A percentile compares a stretch with the other conserved stretches of the same genome.
Evolutionary conservation across 2,888 invertebrate species (phyloP).

Genomic region (Lithodes maja): DNA sequence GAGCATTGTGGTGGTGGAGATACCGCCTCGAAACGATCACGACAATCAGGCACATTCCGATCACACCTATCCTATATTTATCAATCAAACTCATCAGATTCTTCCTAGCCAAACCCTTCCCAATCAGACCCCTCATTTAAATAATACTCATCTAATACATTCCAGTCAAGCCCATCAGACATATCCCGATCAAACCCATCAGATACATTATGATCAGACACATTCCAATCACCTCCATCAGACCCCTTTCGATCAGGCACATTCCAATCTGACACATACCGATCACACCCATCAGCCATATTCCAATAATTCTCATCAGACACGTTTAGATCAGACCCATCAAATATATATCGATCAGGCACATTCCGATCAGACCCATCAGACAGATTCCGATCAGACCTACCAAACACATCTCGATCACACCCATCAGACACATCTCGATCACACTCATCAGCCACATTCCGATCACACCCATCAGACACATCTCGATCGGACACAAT

Average conservation of each 20-base stretch:
- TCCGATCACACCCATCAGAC: not conserved
- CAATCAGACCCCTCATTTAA: not conserved
- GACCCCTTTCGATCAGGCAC: not conserved
- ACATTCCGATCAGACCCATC: not conserved
- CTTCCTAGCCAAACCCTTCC: not conserved
- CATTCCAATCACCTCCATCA: not conserved
- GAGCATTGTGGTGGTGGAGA: slow-evolving; percentile 44
- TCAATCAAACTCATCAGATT: not conserved
- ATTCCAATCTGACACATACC: not conserved
- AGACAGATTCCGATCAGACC: not conserved
- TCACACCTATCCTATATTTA: not conserved
- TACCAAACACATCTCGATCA: not conserved
- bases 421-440: not conserved
- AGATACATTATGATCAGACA: not conserved
- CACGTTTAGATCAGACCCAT: not conserved
- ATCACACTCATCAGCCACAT: not conserved
- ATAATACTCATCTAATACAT: not conserved
- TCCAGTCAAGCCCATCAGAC: not conserved
- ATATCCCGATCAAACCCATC: not conserved
- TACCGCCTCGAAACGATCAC: not conserved
- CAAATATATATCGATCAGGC: not conserved
- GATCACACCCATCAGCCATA: not conserved
- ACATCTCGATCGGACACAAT: not conserved
- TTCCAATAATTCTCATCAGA: not conserved
- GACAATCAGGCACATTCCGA: not conserved